These are phyloP conservation scores for Tokudaia tokunoshimensis DNA, from an alignment of 2,797 vertebrate species.

Conservation along the genomic window DNA sequence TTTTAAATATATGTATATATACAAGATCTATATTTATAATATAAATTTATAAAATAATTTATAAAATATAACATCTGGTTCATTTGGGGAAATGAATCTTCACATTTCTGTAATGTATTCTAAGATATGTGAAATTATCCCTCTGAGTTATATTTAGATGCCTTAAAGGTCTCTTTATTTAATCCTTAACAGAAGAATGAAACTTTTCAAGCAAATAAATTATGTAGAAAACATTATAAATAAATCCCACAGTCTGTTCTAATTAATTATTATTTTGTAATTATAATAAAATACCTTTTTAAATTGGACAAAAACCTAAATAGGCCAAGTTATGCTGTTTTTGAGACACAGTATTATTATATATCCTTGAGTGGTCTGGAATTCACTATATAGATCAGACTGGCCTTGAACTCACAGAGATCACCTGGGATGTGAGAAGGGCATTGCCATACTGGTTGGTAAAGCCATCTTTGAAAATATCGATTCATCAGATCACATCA, in stretches of 20 bases:
- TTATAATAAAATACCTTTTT: conserved; percentile 38
- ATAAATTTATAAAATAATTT: not conserved
- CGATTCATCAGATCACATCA: not conserved
- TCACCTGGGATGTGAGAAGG: not conserved
- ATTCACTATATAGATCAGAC: not conserved
- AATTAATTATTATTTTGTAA: conserved; percentile 70
- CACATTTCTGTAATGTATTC: conserved; percentile 11
- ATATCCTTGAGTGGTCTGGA: not conserved
- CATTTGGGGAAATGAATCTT: conserved; percentile 23
- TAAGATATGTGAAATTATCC: conserved; percentile 53
- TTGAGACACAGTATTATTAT: not conserved
- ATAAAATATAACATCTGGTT: not conserved
- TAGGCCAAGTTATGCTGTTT: not conserved
- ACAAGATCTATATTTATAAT: not conserved
- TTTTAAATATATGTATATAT: not conserved
- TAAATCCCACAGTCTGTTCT: conserved; percentile 29
- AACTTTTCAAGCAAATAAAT: conserved; percentile 63
- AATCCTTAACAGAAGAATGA: conserved; percentile 64
- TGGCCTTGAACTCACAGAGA: not conserved
- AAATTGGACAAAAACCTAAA: conserved; percentile 39
- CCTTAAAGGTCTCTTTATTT: conserved; percentile 41
- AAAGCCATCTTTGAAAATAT: not conserved
- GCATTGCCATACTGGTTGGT: no score
- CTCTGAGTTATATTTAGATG: conserved; percentile 16
- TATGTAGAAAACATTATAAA: conserved; percentile 37